These are phyloP conservation scores for Lamellibrachia columna DNA, from an alignment of 2,888 invertebrate species.

Conservation along the genomic window DNA sequence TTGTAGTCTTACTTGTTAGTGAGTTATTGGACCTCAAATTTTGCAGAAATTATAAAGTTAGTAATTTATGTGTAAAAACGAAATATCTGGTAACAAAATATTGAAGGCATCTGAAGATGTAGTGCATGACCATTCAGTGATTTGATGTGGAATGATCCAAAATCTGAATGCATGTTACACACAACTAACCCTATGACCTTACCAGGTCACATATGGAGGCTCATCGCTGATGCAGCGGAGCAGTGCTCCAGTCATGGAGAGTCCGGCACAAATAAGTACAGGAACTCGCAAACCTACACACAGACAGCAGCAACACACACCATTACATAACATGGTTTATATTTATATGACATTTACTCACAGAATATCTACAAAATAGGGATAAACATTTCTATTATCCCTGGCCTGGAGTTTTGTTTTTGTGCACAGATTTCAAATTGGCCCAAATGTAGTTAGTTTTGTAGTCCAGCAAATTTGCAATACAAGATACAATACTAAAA, in stretches of 20 bases:
- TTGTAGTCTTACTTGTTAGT: too few species aligned
- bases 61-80: too few species aligned
- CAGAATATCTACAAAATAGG: neutral
- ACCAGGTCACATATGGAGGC: slow-evolving; percentile 36
- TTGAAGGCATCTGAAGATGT: too few species aligned
- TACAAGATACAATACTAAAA: too few species aligned
- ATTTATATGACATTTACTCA: neutral
- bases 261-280: slow-evolving; percentile 26
- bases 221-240: slow-evolving; percentile 31
- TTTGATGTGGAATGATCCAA: neutral
- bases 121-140: too few species aligned
- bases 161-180: neutral
- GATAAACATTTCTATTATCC: neutral
- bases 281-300: slow-evolving; percentile 33
- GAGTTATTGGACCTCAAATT: too few species aligned
- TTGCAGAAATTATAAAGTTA: too few species aligned
- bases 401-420: neutral
- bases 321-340: neutral
- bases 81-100: too few species aligned
- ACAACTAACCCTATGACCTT: neutral
- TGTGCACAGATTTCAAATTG: neutral
- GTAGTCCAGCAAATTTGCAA: neutral
- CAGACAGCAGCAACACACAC: slow-evolving; percentile 6
- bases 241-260: slow-evolving; percentile 29
- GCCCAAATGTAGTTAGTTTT: neutral